Evolutionary conservation across 2,113 vertebrate species (phyloP), one percentile per base, ranked within the genome.

Genomic region (Phrynocephalus versicolor): DNA sequence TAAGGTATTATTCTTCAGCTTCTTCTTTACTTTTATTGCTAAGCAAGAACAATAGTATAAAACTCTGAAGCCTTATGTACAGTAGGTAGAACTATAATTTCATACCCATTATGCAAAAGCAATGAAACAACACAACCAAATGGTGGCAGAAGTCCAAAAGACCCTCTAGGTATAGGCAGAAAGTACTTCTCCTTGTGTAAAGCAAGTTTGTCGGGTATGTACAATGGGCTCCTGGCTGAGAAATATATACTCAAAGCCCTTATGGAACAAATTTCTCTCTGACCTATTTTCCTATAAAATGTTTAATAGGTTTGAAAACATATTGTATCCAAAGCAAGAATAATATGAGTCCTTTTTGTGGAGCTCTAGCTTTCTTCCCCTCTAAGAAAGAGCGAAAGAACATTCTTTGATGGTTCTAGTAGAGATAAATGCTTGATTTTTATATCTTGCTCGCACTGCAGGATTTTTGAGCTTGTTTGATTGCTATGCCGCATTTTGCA

Each of bases 301-400:
- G 57, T 62, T 35, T 60, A 79, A 23, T 14, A 60, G 9, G 19
- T n/a, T 41, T 8, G 8, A 84, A 92, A 85, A 65, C 8, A 16
- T 1, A 7, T 45, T 82, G 85, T 6, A 88, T 85, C 3, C 64
- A 76, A 62, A 62, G 77, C 35, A 60, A 60, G 80, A 87, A 19
- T 18, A 79, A 30, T 23, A 0, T 15, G 16, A 51, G 19, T 69
- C 55, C 3, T 72, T 37, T 60, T 88, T 67, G 67, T 0, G 25
- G 13, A 51, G 76, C 73, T 84, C 77, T 84, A 57, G 5, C n/a
- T 14, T 27, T 89, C 86, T 18, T 57, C 57, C 27, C 33, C 57
- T 30, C 0, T 75, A 60, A 67, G 41, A 64, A 35, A 85, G 80
- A 41, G 18, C 86, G 0, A 0, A 14, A 64, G 33, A 0, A 0